Percentiles rank a stretch among this genome's conserved stretches.
Evolutionary conservation across 2,888 invertebrate genomes (phyloP).

Genomic region (Merodon equestris): DNA sequence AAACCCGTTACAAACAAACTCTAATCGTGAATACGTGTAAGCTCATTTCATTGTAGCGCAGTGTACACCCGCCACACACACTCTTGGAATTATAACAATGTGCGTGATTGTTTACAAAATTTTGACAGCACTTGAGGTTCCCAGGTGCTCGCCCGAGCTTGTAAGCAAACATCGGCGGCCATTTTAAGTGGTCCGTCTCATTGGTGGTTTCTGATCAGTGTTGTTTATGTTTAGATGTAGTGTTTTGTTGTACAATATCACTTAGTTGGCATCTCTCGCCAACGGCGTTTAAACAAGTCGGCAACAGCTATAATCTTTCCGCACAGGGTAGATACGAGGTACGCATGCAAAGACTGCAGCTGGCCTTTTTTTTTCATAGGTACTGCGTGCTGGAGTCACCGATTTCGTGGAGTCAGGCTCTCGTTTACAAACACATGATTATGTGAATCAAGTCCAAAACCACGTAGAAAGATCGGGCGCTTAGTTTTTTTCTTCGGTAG

Average conservation of each 20-base stretch:
- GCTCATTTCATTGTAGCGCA: too few relatives aligned
- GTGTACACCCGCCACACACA: too few relatives aligned
- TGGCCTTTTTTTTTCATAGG: conserved; percentile 12
- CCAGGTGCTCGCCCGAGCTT: too few relatives aligned
- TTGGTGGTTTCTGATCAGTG: too few relatives aligned
- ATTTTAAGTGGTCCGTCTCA: too few relatives aligned
- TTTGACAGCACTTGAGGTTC: too few relatives aligned
- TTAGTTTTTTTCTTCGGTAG: conserved; percentile 14
- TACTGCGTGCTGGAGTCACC: conserved; percentile 13
- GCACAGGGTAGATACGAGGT: neutral
- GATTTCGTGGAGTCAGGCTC: conserved; percentile 16
- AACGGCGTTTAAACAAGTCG: conserved; percentile 3
- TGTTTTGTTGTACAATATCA: neutral
- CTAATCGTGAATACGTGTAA: too few relatives aligned
- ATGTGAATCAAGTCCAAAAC: conserved; percentile 3
- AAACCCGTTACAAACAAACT: too few relatives aligned
- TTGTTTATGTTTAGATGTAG: conserved; percentile 5
- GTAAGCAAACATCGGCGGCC: too few relatives aligned
- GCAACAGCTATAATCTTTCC: conserved; percentile 9
- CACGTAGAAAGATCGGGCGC: conserved; percentile 11
- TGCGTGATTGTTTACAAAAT: too few relatives aligned
- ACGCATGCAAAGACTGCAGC: conserved; percentile 4
- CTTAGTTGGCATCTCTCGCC: neutral
- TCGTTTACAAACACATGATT: conserved; percentile 14
- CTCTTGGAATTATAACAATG: too few relatives aligned